phyloP scores from a whole-genome alignment of 1,140 invertebrate species.

The Ruditapes philippinarum region DNA sequence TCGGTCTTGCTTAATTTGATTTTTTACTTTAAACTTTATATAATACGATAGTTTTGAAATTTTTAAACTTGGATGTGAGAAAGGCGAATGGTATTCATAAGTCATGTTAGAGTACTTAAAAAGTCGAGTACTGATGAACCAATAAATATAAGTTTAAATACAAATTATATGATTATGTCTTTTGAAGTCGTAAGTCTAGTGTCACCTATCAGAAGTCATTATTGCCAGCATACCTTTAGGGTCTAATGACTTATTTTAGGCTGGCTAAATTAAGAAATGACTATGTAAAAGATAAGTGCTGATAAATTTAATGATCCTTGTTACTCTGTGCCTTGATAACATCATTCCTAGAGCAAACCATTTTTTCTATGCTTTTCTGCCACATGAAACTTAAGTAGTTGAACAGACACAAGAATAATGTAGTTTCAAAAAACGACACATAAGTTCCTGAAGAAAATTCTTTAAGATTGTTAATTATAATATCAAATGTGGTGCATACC shows the following conservation, averaged over 20 bases:
- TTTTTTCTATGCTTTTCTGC: too few species aligned
- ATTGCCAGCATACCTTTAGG: not conserved
- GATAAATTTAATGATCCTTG: not conserved
- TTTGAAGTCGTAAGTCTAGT: too few species aligned
- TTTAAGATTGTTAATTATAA: too few species aligned
- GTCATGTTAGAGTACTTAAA: not conserved
- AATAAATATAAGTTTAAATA: constrained; percentile 7
- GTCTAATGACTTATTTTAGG: not conserved
- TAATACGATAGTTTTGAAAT: too few species aligned
- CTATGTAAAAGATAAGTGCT: not conserved
- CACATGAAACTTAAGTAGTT: too few species aligned
- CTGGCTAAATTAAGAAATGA: not conserved
- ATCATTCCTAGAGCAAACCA: not conserved
- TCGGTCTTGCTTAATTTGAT: not conserved
- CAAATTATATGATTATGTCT: not conserved
- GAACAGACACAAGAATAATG: too few species aligned
- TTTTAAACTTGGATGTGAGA: not conserved
- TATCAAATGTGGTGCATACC: too few species aligned
- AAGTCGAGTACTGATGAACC: not conserved
- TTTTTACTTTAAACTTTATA: not conserved
- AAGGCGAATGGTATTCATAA: not conserved
- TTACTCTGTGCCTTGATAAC: not conserved
- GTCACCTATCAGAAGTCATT: not conserved
- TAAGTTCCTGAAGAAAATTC: too few species aligned
- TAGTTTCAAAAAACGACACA: too few species aligned